Evolutionary conservation across 2,888 invertebrate genomes (phyloP).

Genomic region (Tachystola acroxantha): DNA sequence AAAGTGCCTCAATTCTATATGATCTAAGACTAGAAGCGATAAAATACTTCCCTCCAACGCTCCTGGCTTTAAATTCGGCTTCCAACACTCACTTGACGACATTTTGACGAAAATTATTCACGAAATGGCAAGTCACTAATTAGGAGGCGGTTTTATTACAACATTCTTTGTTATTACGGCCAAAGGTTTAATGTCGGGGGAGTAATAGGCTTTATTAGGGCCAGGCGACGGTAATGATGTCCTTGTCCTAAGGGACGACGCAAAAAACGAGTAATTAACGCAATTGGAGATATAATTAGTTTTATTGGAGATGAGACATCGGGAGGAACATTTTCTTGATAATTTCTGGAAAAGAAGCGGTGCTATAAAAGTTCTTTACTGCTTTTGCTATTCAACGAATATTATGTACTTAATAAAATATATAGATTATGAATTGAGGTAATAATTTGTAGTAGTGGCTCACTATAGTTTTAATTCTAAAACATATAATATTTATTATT

Average conservation of each 20-base stretch:
- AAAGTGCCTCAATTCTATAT: too few relatives aligned
- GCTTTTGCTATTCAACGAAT: too few relatives aligned
- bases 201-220: conserved; percentile 10
- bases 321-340: too few relatives aligned
- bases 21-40: too few relatives aligned
- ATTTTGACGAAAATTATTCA: conserved; percentile 19
- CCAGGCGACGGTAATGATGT: not conserved
- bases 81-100: conserved; percentile 13
- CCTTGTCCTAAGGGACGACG: not conserved
- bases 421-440: too few relatives aligned
- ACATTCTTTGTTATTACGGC: conserved; percentile 13
- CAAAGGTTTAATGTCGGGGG: conserved; percentile 11
- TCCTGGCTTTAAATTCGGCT: conserved; percentile 12
- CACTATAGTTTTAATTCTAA: too few relatives aligned
- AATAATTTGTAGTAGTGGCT: too few relatives aligned
- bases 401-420: too few relatives aligned
- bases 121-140: conserved; percentile 19
- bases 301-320: too few relatives aligned
- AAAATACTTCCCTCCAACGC: conserved; percentile 3
- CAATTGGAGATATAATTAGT: not conserved
- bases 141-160: conserved; percentile 17
- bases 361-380: too few relatives aligned
- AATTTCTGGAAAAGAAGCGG: too few relatives aligned
- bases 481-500: too few relatives aligned
- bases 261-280: not conserved